Evolutionary conservation across 2,888 invertebrate species (phyloP).

Genomic region (Panorpa germanica): DNA sequence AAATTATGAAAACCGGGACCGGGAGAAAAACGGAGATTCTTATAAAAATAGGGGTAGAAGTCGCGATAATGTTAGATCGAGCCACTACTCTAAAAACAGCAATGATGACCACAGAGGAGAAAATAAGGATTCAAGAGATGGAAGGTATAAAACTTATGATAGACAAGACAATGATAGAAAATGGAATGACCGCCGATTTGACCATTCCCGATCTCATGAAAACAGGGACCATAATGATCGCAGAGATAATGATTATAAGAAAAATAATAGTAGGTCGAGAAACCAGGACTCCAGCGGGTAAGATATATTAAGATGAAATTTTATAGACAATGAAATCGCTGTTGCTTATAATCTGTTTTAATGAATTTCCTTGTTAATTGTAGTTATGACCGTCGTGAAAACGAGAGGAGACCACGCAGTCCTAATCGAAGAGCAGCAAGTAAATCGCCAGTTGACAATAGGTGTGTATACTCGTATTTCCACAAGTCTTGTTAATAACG

Average conservation of each 20-base stretch:
- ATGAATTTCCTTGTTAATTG: no score
- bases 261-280: slow-evolving; percentile 1
- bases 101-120: slow-evolving; percentile 8
- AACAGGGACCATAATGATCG: slow-evolving; percentile 4
- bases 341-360: no score
- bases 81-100: slow-evolving; percentile 10
- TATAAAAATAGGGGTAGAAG: slow-evolving; percentile 6
- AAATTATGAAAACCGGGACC: slow-evolving; percentile 2
- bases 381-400: not conserved
- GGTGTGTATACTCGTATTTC: not conserved
- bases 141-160: not conserved
- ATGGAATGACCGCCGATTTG: not conserved
- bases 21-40: slow-evolving; percentile 4
- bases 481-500: no score
- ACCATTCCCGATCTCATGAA: slow-evolving; percentile 1
- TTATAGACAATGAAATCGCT: no score
- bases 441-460: not conserved
- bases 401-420: not conserved
- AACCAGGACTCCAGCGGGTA: no score
- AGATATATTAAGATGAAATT: no score
- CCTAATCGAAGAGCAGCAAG: not conserved
- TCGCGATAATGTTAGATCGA: slow-evolving; percentile 8
- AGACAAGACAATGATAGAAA: not conserved
- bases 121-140: no score
- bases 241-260: not conserved